These are phyloP conservation scores for Argyrosomus regius DNA, from an alignment of 2,797 vertebrate genomes.

Conservation along the genomic window DNA sequence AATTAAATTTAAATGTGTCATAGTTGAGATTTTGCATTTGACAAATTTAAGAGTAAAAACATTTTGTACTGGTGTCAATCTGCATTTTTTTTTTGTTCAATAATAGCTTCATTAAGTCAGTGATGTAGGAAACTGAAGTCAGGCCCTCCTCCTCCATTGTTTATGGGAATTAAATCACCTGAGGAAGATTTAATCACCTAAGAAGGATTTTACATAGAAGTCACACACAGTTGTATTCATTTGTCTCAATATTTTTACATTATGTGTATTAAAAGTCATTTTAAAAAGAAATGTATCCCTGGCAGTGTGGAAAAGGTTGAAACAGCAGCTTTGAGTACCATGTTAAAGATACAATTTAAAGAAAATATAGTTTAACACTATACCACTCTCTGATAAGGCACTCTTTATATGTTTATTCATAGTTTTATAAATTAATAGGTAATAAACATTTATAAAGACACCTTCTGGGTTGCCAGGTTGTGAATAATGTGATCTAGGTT, in stretches of 20 bases:
- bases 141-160: not conserved
- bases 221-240: not conserved
- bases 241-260: not conserved
- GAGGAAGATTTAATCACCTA: not conserved
- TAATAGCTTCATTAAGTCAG: not conserved
- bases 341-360: too few relatives aligned
- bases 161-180: not conserved
- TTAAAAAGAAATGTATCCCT: not conserved
- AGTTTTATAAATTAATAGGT: not conserved
- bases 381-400: not conserved
- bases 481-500: not conserved
- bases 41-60: not conserved
- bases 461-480: not conserved
- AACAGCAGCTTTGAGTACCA: too few relatives aligned
- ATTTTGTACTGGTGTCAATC: not conserved
- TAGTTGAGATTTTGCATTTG: not conserved
- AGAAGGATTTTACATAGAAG: not conserved
- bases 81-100: slow-evolving; percentile 1
- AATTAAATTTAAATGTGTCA: not conserved
- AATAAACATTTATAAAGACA: too few relatives aligned
- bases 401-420: not conserved
- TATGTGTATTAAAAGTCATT: not conserved
- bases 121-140: not conserved
- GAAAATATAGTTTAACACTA: too few relatives aligned
- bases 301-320: too few relatives aligned